Evolutionary conservation across 2,113 vertebrate species (phyloP), one percentile per base, ranked within the genome.

Genomic region (Istiophorus platypterus): DNA sequence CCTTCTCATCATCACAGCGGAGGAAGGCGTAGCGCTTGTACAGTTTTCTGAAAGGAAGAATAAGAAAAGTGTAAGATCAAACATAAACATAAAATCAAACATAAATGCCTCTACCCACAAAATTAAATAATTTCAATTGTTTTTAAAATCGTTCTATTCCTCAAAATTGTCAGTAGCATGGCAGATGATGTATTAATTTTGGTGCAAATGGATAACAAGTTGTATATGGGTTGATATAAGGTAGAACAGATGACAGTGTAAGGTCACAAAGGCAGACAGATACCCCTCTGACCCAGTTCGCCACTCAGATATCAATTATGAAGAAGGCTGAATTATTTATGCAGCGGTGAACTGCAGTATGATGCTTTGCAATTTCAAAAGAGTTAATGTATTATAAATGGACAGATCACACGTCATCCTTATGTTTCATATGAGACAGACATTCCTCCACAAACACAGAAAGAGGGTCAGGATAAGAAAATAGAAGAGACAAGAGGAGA

Each of bases 21-120:
- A 99, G 96, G 93, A 99, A 99, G 13, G 98, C 98, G 0, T 99
- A 99, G 47, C 97, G 98, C 86, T 99, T 99, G 92, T 99, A 99
- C 49, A 99, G 94, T 91, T 98, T 99, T 92, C 98, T 99, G 75
- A 91, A 88, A 92, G 79, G 80, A 87, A 24, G n/a, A 29, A 51
- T 12, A 29, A 81, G 31, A 72, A 56, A 22, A 29, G 13, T 56
- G 45, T n/a, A 37, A 65, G 57, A 51, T 24, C 29, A 54, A 29
- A 58, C 5, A 52, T n/a, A 5, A 27, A 17, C n/a, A n/a, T n/a
- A n/a, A 65, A 65, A 51, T 24, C 29, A 54, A 29, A 58, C 5
- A 52, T n/a, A 5, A 27, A 17, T 34, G 4, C 37, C 18, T 45
- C 5, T 4, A 57, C 13, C 2, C 12, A 22, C n/a, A 57, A 18